phyloP scores from a whole-genome alignment of 1,140 invertebrate species.

The Aethina tumida region DNA sequence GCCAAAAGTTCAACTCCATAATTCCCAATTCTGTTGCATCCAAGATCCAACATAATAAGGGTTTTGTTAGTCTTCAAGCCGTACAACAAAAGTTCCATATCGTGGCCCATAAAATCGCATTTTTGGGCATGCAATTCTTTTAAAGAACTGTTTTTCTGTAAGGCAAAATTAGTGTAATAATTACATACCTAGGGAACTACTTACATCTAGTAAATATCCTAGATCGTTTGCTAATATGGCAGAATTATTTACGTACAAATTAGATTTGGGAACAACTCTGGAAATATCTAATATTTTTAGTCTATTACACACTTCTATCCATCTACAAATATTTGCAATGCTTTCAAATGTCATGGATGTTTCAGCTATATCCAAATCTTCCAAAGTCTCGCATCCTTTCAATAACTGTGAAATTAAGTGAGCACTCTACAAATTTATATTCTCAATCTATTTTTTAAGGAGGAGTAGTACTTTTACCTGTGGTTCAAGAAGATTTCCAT shows the following conservation, averaged over 20 bases:
- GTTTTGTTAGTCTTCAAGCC: constrained; percentile 41
- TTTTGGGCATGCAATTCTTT: constrained; percentile 48
- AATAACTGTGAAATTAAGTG: constrained; percentile 40
- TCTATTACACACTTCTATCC: constrained; percentile 29
- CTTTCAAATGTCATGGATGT: constrained; percentile 41
- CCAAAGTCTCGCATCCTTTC: constrained; percentile 35
- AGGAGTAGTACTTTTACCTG: no score
- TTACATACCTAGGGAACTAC: background rate
- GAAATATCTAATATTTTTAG: constrained; percentile 47
- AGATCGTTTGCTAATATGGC: constrained; percentile 29
- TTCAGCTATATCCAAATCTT: constrained; percentile 44
- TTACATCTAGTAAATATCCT: constrained; percentile 32
- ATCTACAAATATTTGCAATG: constrained; percentile 33
- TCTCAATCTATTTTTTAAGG: constrained; percentile 31
- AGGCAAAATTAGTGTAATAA: background rate
- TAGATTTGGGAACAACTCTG: constrained; percentile 37
- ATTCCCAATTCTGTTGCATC: constrained; percentile 46
- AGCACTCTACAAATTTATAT: constrained; percentile 33
- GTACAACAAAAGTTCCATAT: constrained; percentile 42
- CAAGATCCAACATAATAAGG: constrained; percentile 43
- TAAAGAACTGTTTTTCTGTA: constrained; percentile 38
- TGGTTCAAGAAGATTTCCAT: no score
- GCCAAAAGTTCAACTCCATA: constrained; percentile 41
- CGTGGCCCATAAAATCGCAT: constrained; percentile 44
- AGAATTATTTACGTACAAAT: constrained; percentile 27